Conservation (phyloP, 2,797 vertebrate genomes). For the Hyperoplus lanceolatus region DNA sequence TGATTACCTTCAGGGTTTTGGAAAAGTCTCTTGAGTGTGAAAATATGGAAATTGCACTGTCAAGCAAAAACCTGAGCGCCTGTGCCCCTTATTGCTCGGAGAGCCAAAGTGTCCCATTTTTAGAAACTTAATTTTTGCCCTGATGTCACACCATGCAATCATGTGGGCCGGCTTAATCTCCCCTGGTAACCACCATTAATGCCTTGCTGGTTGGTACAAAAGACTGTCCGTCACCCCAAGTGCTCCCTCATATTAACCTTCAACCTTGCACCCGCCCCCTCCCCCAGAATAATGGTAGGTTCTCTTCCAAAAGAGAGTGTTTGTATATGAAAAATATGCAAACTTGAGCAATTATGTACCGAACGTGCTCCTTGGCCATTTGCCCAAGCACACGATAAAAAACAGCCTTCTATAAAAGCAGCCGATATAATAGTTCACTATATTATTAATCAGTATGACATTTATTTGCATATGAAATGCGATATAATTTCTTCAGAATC, state of each 20-base stretch:
- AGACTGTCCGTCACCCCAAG: constrained; percentile 13
- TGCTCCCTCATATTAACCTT: constrained; percentile 14
- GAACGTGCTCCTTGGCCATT: too few relatives aligned
- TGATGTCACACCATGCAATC: constrained; percentile 40
- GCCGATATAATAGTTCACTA: too few relatives aligned
- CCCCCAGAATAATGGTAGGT: too few relatives aligned
- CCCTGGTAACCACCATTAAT: constrained; percentile 45
- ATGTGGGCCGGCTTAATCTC: constrained; percentile 22
- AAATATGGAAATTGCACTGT: constrained; percentile 63
- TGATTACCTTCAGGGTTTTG: constrained; percentile 47
- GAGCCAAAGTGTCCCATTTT: constrained; percentile 56
- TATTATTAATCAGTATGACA: too few relatives aligned
- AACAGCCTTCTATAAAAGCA: too few relatives aligned
- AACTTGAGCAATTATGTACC: too few relatives aligned
- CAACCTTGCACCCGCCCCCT: too few relatives aligned
- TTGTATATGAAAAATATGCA: too few relatives aligned
- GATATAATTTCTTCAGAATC: too few relatives aligned
- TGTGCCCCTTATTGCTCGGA: constrained; percentile 36
- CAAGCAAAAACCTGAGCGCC: constrained; percentile 42
- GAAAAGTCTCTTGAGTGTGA: constrained; percentile 35
- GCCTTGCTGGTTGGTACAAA: constrained; percentile 27
- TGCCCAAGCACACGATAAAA: too few relatives aligned
- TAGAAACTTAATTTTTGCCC: constrained; percentile 36
- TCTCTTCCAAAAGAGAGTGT: background rate
- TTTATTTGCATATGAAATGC: too few relatives aligned